These are phyloP conservation scores for Tanypteryx hageni DNA, from an alignment of 2,888 invertebrate species.

Conservation along the genomic window DNA sequence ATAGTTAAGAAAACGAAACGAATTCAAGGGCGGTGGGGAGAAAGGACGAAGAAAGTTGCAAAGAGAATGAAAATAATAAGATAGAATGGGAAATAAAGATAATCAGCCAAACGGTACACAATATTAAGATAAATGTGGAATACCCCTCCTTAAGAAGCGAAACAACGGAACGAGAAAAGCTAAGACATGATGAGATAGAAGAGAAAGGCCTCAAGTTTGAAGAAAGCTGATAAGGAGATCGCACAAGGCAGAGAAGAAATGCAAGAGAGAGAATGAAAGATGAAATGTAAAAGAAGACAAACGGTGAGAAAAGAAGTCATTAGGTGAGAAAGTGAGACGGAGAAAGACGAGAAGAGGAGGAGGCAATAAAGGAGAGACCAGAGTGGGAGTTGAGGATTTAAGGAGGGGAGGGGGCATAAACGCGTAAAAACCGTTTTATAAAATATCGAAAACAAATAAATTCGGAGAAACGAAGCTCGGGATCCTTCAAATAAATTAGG, in stretches of 20 bases:
- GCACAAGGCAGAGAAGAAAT: not conserved
- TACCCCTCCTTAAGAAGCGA: too few species aligned
- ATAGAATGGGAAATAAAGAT: too few species aligned
- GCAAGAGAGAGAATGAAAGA: not conserved
- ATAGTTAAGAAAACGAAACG: too few species aligned
- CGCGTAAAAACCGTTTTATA: constrained; percentile 24
- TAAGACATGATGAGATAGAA: not conserved
- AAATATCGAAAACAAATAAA: constrained; percentile 29
- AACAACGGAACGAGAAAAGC: too few species aligned
- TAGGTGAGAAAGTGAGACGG: not conserved
- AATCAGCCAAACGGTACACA: too few species aligned
- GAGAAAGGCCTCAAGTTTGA: not conserved
- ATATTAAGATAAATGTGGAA: too few species aligned
- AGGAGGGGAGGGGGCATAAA: not conserved
- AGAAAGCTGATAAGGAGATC: not conserved
- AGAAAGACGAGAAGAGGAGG: not conserved
- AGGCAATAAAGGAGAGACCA: not conserved
- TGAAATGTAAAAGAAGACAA: not conserved
- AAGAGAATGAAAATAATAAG: too few species aligned
- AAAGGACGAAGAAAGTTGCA: too few species aligned
- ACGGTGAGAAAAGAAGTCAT: constrained; percentile 11
- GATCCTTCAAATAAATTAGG: constrained; percentile 16
- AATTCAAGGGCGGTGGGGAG: too few species aligned
- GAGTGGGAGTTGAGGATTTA: not conserved
- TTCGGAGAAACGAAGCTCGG: not conserved